Conservation (phyloP, 2,113 vertebrate species). For the Nipponia nippon region DNA sequence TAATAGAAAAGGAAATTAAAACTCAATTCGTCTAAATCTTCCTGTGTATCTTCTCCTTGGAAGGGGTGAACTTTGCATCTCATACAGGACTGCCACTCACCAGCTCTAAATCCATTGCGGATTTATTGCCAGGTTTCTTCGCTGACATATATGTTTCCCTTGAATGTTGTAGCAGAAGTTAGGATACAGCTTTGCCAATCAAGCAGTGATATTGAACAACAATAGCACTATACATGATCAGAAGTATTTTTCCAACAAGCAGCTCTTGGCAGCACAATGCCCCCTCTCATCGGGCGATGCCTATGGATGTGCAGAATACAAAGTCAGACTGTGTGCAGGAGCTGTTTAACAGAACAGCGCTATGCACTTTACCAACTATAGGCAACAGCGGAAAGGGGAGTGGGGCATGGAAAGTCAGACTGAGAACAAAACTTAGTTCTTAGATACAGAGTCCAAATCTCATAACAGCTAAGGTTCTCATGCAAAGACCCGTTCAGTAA, state of each 20-base stretch:
- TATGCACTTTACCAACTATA: background rate
- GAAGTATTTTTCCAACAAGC: conserved; percentile 47
- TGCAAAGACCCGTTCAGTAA: background rate
- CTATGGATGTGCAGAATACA: conserved; percentile 51
- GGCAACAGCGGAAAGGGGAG: background rate
- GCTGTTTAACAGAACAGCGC: conserved; percentile 44
- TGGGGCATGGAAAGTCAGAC: background rate
- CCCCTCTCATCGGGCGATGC: conserved; percentile 49
- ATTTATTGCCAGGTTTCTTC: background rate
- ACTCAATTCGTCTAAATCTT: background rate
- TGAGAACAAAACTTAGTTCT: conserved; percentile 38
- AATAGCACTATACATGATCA: conserved; percentile 31
- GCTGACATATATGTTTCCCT: background rate
- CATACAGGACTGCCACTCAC: background rate
- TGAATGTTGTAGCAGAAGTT: background rate
- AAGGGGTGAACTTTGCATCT: background rate
- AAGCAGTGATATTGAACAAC: background rate
- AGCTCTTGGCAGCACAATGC: conserved; percentile 62
- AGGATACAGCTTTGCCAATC: background rate
- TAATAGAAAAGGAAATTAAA: background rate
- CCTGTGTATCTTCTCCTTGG: background rate
- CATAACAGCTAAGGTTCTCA: background rate
- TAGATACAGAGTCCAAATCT: background rate
- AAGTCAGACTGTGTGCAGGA: conserved; percentile 60
- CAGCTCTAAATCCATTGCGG: background rate